A percentile compares a stretch with the other conserved stretches of the same genome.
These are phyloP conservation scores for Petroica traversi DNA, from an alignment of 2,113 vertebrate genomes.

Conservation along the genomic window DNA sequence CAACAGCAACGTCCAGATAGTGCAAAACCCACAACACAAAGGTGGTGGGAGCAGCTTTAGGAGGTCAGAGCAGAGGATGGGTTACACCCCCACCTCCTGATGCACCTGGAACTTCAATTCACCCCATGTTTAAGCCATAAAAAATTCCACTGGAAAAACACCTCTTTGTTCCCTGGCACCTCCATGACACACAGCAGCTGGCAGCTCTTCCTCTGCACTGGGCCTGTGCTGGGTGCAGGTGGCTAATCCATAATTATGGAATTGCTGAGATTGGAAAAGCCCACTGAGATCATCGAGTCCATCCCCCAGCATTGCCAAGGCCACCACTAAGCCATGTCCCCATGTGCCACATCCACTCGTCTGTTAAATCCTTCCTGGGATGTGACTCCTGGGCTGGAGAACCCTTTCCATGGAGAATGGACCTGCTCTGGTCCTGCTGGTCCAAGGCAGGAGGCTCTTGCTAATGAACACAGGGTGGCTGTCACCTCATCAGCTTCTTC, in stretches of 20 bases:
- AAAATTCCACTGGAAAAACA: not conserved
- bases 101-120: not conserved
- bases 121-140: not conserved
- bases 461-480: not conserved
- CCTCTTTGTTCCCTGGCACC: not conserved
- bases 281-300: not conserved
- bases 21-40: not conserved
- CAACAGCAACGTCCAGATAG: not conserved
- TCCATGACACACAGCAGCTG: not conserved
- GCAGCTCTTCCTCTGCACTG: not conserved
- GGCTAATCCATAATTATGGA: not conserved
- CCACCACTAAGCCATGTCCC: not conserved
- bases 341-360: not conserved
- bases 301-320: not conserved
- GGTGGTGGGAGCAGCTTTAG: accelerated
- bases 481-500: not conserved
- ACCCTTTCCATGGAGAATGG: not conserved
- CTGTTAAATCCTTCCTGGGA: not conserved
- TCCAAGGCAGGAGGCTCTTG: not conserved
- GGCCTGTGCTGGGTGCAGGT: not conserved
- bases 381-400: not conserved
- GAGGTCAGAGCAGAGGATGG: not conserved
- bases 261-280: not conserved
- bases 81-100: not conserved
- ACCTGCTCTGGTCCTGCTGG: not conserved